Evolutionary conservation across 2,888 invertebrate species (phyloP), one percentile per base, ranked within the genome.

Genomic region (Eucriotettix oculatus): DNA sequence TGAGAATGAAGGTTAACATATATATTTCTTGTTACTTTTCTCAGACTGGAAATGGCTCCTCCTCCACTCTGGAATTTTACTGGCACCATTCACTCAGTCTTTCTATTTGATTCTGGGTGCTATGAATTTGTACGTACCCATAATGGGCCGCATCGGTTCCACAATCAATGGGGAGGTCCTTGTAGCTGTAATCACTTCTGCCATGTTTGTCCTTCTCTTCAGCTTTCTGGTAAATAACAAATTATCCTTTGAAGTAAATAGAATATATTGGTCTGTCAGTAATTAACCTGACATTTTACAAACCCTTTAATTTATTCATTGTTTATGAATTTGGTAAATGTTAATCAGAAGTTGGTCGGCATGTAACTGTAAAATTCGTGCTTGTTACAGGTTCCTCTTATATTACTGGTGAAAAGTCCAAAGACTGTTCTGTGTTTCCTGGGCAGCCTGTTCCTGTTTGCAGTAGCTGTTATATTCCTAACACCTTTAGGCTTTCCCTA

Each of bases 401-500:
- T 75, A 48, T 66, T 76, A 59, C 66, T 76, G 59, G 70, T 75
- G 43, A 72, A 74, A 66, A 75, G 77, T 64, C 76, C 76, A 1
- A 75, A 75, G 63, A 72, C 76, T 64, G 73, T 81, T n/a, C 65
- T 81, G 60, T 78, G 75, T 66, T 69, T 78, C 44, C 68, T 82
- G 57, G 69, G 74, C 57, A 78, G 78, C 29, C 68, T 80, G 66
- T 78, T 80, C 67, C 68, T 80, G 60, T 70, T 78, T 62, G 77
- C 80, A 5, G 69, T 80, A 58, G 75, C 79, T 65, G 70, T 79
- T 70, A 73, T 86, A 57, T 73, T 81, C 63, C 74, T 83, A 57
- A 85, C 86, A n/a, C 82, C 82, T 40, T 73, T 86, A 60, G 86
- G 87, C 57, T 84, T 85, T 71, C 86, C 90, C 0, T 91, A 88